Evolutionary conservation across 1,140 invertebrate genomes (phyloP).

Genomic region (Eurosta solidaginis): DNA sequence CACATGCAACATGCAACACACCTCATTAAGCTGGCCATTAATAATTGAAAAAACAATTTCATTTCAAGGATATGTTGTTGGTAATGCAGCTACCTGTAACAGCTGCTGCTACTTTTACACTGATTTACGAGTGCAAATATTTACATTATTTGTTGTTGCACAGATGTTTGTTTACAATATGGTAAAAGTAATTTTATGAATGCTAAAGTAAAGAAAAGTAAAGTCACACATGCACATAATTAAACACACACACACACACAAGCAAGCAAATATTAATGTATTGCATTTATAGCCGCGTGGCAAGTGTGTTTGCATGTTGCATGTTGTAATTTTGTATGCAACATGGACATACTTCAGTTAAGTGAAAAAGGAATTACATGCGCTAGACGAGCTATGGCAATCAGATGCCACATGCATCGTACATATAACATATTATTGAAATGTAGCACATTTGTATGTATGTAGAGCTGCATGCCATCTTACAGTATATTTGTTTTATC

Average conservation of each 20-base stretch:
- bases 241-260: background rate
- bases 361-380: background rate
- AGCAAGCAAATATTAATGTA: background rate
- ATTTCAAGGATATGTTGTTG: constrained; percentile 29
- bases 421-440: background rate
- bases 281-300: background rate
- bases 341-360: background rate
- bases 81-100: background rate
- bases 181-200: constrained; percentile 26
- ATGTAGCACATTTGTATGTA: background rate
- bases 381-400: no score
- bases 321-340: background rate
- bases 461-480: background rate
- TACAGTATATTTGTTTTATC: background rate
- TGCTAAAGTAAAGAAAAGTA: background rate
- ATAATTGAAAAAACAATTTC: constrained; percentile 31
- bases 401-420: background rate
- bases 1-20: background rate
- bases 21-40: constrained; percentile 29
- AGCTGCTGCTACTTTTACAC: background rate
- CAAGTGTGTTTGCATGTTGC: background rate
- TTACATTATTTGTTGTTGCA: background rate
- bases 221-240: background rate
- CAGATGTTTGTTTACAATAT: background rate
- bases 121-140: background rate